Conservation (phyloP, 2,797 vertebrate genomes). For the Coreius guichenoti region DNA sequence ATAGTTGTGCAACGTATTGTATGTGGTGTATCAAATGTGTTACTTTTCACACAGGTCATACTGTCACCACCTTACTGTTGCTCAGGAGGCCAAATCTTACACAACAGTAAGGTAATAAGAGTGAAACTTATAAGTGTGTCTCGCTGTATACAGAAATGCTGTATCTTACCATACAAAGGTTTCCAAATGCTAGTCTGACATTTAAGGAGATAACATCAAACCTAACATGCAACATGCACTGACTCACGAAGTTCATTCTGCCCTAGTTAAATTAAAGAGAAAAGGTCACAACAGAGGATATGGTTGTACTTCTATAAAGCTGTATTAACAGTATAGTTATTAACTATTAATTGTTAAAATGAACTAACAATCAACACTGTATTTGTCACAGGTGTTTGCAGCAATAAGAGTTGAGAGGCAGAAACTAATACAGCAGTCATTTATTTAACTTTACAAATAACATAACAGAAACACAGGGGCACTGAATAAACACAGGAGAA, state of each 20-base stretch:
- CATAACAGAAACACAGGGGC: neutral
- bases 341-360: neutral
- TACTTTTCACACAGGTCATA: neutral
- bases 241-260: slow-evolving; percentile 13
- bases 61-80: neutral
- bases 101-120: slow-evolving; percentile 12
- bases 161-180: slow-evolving; percentile 6
- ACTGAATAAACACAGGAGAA: neutral
- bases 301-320: neutral
- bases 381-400: neutral
- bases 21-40: neutral
- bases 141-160: neutral
- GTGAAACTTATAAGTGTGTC: slow-evolving; percentile 4
- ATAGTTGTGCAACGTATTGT: neutral
- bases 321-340: too few species aligned
- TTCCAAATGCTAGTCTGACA: slow-evolving; percentile 21
- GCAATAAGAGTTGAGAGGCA: neutral
- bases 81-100: neutral
- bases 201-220: slow-evolving; percentile 48
- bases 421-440: neutral
- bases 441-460: neutral
- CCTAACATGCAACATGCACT: neutral
- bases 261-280: slow-evolving; percentile 20
- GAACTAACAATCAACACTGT: neutral
- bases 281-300: neutral